Conservation (phyloP, 2,113 vertebrate genomes). For the Eurystomus gularis region DNA sequence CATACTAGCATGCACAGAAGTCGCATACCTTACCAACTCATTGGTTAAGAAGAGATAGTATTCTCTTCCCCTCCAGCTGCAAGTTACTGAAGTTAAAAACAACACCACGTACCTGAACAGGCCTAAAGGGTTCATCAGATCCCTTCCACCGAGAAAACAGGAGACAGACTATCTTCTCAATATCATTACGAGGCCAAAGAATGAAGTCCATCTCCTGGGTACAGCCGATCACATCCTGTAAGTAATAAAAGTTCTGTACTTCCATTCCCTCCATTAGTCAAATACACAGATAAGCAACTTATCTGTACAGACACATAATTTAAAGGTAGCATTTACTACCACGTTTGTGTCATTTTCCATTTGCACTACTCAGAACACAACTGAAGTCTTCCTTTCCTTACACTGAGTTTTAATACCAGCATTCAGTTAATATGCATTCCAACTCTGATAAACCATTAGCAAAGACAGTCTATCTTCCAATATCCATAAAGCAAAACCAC, state of each 20-base stretch:
- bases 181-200: slow-evolving; percentile 98
- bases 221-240: slow-evolving; percentile 96
- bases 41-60: neutral
- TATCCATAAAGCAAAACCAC: neutral
- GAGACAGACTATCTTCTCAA: slow-evolving; percentile 99
- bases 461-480: neutral
- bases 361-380: neutral
- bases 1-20: neutral
- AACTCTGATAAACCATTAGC: neutral
- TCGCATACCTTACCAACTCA: neutral
- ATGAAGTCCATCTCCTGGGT: slow-evolving; percentile 99
- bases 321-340: neutral
- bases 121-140: slow-evolving; percentile 95
- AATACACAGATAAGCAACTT: neutral
- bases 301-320: neutral
- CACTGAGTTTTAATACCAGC: neutral
- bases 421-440: neutral
- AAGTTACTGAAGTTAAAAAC: neutral
- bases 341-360: neutral
- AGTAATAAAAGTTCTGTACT: neutral
- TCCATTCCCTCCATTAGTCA: neutral
- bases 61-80: neutral
- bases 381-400: neutral
- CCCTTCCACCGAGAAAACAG: slow-evolving; percentile 99
- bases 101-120: slow-evolving; percentile 87